Conservation (phyloP, 2,113 vertebrate species). For the Periophthalmus modestus region DNA sequence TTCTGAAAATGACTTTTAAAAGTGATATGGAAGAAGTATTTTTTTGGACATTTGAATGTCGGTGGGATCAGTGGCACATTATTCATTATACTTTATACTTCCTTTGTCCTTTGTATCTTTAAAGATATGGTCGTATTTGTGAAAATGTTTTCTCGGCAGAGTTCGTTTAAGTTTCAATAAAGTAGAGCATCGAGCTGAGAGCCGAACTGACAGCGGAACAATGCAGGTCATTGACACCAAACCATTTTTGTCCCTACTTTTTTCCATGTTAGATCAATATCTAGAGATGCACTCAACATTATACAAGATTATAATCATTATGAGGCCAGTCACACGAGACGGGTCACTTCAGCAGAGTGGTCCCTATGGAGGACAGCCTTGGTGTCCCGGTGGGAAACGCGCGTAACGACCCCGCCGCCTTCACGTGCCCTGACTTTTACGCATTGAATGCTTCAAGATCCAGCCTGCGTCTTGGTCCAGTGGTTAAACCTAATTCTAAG, state of each 20-base stretch:
- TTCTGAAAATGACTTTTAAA: background rate
- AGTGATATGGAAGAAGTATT: background rate
- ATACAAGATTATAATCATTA: conserved; percentile 60
- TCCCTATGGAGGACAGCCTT: conserved; percentile 30
- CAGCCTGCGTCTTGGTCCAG: background rate
- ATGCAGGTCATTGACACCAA: conserved; percentile 55
- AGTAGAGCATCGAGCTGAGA: conserved; percentile 35
- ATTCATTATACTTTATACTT: no score
- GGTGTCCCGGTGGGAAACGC: conserved; percentile 67
- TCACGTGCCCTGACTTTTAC: background rate
- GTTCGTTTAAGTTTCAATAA: conserved; percentile 45
- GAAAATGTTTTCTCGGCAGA: conserved; percentile 5
- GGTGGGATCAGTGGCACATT: background rate
- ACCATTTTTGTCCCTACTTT: conserved; percentile 61
- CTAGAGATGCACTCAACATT: conserved; percentile 62
- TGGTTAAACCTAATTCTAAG: background rate
- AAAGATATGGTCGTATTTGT: background rate
- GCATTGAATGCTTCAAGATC: background rate
- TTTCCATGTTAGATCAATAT: conserved; percentile 76
- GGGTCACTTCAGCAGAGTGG: conserved; percentile 56
- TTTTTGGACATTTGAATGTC: background rate
- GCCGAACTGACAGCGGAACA: conserved; percentile 45
- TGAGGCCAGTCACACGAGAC: conserved; percentile 74
- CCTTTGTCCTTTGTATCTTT: conserved; percentile 1
- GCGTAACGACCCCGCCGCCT: conserved; percentile 33